phyloP scores from a whole-genome alignment of 2,113 vertebrate genomes.

The Cololabis saira region DNA sequence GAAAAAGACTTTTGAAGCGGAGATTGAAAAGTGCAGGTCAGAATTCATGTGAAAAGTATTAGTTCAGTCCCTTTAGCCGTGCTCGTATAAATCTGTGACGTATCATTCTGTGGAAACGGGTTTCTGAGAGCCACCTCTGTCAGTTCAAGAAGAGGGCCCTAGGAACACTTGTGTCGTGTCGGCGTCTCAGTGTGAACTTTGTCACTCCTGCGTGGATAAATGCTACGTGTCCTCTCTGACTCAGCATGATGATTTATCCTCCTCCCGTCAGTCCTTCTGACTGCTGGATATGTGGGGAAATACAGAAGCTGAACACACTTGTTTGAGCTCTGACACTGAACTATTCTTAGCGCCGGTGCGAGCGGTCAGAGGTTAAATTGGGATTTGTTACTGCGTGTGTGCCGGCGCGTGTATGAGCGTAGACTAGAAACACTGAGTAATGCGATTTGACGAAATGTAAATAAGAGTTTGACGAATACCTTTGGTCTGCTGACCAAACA shows the following conservation, averaged over 20 bases:
- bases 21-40: conserved; percentile 11
- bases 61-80: not conserved
- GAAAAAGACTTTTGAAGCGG: not conserved
- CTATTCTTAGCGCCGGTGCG: conserved; percentile 51
- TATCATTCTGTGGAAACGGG: not conserved
- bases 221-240: conserved; percentile 48
- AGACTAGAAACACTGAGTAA: too few species aligned
- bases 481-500: not conserved
- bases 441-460: too few species aligned
- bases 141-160: not conserved
- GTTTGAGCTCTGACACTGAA: conserved; percentile 41
- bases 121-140: not conserved
- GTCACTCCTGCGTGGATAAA: conserved; percentile 15
- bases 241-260: conserved; percentile 35
- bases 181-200: conserved; percentile 44
- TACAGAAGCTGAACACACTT: conserved; percentile 39
- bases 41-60: conserved; percentile 12
- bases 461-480: not conserved
- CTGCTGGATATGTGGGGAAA: conserved; percentile 42
- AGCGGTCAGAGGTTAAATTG: not conserved
- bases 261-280: conserved; percentile 37
- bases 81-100: not conserved
- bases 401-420: too few species aligned
- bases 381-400: not conserved
- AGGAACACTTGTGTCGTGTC: conserved; percentile 6